phyloP scores from a whole-genome alignment of 2,113 vertebrate genomes.

The Hirundichthys speculiger region DNA sequence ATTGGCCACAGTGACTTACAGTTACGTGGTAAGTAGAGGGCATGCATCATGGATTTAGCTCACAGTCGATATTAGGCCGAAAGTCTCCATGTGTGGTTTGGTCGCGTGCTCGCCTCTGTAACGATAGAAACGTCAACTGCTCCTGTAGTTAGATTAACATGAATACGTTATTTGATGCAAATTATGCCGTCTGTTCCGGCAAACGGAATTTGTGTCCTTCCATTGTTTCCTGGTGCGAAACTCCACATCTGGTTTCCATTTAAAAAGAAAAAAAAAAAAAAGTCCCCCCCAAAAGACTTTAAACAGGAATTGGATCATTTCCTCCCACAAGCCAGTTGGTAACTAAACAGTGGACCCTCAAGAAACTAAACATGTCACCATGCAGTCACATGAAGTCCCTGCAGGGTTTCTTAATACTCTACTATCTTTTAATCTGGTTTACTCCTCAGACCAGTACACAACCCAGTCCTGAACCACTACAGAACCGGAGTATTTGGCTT shows the following conservation, averaged over 20 bases:
- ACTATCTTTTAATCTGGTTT: no score
- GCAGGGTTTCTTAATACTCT: no score
- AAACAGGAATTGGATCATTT: slow-evolving; percentile 70
- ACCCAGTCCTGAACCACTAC: slow-evolving; percentile 30
- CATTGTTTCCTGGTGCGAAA: slow-evolving; percentile 17
- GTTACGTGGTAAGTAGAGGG: slow-evolving; percentile 76
- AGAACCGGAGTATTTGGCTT: slow-evolving; percentile 9
- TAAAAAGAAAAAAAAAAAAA: slow-evolving; percentile 27
- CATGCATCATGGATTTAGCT: neutral
- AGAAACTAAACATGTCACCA: neutral
- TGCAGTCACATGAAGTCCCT: slow-evolving; percentile 8
- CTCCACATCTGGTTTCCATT: slow-evolving; percentile 74
- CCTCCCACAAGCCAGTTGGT: slow-evolving; percentile 40
- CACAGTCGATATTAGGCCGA: neutral
- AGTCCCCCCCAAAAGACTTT: slow-evolving; percentile 35
- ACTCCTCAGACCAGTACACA: slow-evolving; percentile 39
- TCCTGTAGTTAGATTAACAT: neutral
- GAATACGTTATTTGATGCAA: neutral
- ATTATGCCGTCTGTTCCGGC: neutral
- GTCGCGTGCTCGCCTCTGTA: neutral
- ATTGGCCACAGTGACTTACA: slow-evolving; percentile 80
- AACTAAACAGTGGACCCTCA: slow-evolving; percentile 3
- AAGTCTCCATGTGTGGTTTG: no score
- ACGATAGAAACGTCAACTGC: no score
- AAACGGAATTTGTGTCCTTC: neutral